Percentiles rank a stretch among this genome's conserved stretches.
phyloP scores from a whole-genome alignment of 1,140 invertebrate species.

The Trichomalopsis sarcophagae region DNA sequence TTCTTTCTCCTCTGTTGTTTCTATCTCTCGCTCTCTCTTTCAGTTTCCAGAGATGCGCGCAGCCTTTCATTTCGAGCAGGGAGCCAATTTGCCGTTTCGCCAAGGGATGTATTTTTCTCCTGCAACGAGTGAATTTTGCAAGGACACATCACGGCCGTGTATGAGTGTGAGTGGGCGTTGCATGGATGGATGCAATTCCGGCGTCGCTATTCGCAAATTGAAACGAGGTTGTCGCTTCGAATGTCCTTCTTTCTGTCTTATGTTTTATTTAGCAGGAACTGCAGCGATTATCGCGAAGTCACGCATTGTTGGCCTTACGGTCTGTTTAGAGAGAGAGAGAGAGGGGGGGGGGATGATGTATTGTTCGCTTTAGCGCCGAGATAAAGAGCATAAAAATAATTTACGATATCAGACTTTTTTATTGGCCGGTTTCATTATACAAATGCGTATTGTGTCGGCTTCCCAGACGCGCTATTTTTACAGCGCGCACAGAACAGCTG shows the following conservation, averaged over 20 bases:
- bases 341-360: not conserved
- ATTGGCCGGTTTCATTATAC: constrained; percentile 40
- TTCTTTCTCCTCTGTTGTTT: not conserved
- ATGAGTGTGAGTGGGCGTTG: not conserved
- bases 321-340: not conserved
- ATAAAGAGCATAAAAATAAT: constrained; percentile 41
- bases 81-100: not conserved
- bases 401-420: constrained; percentile 47
- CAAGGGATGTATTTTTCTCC: not conserved
- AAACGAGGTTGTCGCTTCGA: not conserved
- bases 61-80: not conserved
- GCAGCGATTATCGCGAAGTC: not conserved
- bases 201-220: not conserved
- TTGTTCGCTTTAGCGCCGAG: constrained; percentile 5
- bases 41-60: not conserved
- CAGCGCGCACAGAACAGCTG: constrained; percentile 36
- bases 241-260: not conserved
- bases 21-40: not conserved
- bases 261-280: not conserved
- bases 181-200: not conserved
- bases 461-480: constrained; percentile 48
- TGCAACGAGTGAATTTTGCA: not conserved
- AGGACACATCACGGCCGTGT: not conserved
- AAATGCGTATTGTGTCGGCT: constrained; percentile 50
- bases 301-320: constrained; percentile 15